Evolutionary conservation across 2,797 vertebrate species (phyloP), one percentile per base, ranked within the genome.

Genomic region (Diplodus puntazzo): DNA sequence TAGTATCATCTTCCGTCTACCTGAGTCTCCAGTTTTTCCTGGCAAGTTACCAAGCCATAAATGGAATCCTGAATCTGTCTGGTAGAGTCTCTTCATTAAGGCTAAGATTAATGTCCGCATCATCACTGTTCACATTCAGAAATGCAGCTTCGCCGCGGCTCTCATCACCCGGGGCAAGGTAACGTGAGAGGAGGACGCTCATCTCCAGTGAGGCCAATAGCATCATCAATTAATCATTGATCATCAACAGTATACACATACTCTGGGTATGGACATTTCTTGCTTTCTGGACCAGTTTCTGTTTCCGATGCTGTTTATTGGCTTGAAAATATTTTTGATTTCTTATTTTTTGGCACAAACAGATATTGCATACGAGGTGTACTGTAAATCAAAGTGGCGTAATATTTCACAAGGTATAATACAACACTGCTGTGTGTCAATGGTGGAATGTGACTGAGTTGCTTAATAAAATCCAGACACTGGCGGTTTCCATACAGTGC

Each of bases 91-190:
- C 65, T 75, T 79, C 45, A 72, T 83, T 70, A 69, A 45, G 39
- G 25, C 11, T 9, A 1, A 30, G 13, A 6, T 64, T 49, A 65
- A 17, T 60, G 42, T 27, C 53, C 54, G 69, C 23, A 49, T 30
- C 54, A n/a, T 52, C 30, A 53, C 61, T 4, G 43, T 52, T 73
- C 59, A 39, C 45, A 60, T 53, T 25, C 72, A 69, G 57, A 77
- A 78, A 84, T 65, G 74, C 76, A 80, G 39, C 3, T 2, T 48
- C 42, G 45, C 68, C 46, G 74, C 61, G 8, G 85, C 81, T 75
- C 68, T 74, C 73, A 77, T 27, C 64, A 55, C 87, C 79, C 57
- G 2, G 55, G 74, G 70, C 54, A n/a, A n/a, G 2, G 62, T 65
- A 82, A 85, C 61, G 64, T 42, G 63, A 82, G 68, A 39, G 49